These are phyloP conservation scores for Ceramica pisi DNA, from an alignment of 2,888 invertebrate species.

Conservation along the genomic window DNA sequence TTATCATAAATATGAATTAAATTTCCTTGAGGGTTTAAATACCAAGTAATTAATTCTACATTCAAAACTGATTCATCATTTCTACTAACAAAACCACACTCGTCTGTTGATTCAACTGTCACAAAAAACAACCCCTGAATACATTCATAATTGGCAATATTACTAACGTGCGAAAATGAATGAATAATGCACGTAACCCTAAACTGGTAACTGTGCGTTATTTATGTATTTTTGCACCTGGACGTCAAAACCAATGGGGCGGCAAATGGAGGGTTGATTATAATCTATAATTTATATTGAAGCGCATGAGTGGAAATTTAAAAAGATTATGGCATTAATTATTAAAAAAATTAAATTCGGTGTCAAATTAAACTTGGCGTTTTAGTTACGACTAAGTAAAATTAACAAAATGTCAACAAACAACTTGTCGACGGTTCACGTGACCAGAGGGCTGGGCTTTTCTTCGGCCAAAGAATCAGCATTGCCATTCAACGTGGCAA, in stretches of 20 bases:
- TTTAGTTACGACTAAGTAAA: too few species aligned
- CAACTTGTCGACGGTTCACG: too few species aligned
- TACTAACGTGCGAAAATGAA: constrained; percentile 62
- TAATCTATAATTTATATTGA: constrained; percentile 59
- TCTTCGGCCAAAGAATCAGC: too few species aligned
- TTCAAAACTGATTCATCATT: constrained; percentile 36
- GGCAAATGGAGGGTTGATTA: constrained; percentile 59
- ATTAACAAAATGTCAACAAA: too few species aligned
- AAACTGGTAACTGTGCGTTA: constrained; percentile 49
- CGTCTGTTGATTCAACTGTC: constrained; percentile 40
- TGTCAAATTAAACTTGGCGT: background rate
- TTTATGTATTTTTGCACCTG: constrained; percentile 67
- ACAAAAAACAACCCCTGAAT: constrained; percentile 42
- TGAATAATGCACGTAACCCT: constrained; percentile 60
- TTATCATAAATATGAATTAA: background rate
- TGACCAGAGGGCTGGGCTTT: too few species aligned
- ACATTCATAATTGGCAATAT: constrained; percentile 56
- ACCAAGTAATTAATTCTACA: background rate
- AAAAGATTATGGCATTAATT: constrained; percentile 2
- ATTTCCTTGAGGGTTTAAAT: background rate
- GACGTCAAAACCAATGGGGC: constrained; percentile 59
- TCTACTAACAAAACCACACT: constrained; percentile 7
- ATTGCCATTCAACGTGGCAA: too few species aligned
- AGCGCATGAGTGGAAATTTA: constrained; percentile 18
- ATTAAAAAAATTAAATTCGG: background rate